Base-by-base conservation (phyloP, 2,888 invertebrate genomes). In the Cheilosia urbana region DNA sequence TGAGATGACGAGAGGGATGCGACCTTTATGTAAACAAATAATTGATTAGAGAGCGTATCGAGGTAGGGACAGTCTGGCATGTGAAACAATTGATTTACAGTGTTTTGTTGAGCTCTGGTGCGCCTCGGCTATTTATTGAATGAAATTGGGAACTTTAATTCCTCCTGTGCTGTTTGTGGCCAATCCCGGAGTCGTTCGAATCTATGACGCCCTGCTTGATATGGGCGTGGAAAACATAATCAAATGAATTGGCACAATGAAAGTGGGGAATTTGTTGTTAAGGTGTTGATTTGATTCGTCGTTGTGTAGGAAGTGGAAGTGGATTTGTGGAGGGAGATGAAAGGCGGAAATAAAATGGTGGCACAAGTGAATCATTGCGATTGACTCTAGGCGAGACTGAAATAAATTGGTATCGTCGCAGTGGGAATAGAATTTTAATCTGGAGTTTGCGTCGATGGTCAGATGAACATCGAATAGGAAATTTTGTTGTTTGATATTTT, bases 11-110 rank as follows among this genome's bases (percentile, higher is more conserved):
- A 66, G 85, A 85, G 85, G 81, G 81, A 81, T 85, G 85, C 81
- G 76, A 85, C 85, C 85, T 85, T 84, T 85, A 85, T 81, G 85
- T 85, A 85, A 85, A 85, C 85, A 81, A 85, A 81, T 80, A 85
- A 85, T 85, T 85, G 76, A 85, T 85, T 76, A 77, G 66, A 63
- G 81, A 77, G 62, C 55, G 57, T 57, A 49, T 66, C 55, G 63
- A 30, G 53, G 30, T 72, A 62, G 76, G 81, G 55, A 85, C 71
- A n/a, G 49, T 24, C 17, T 77, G 81, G 51, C 5, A 81, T 47
- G n/a, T 68, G 85, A 49, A 77, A 85, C 85, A 76, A 85, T 85
- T 81, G 85, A 85, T 85, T 71, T 85, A 71, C 58, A 71, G 60
- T 45, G 57, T 57, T 75, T 42, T 62, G 69, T 34, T 69, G 53